Percentiles rank a stretch among this genome's conserved stretches.
These are phyloP conservation scores for Taenioides sp. DNA, from an alignment of 2,797 vertebrate genomes.

Conservation along the genomic window DNA sequence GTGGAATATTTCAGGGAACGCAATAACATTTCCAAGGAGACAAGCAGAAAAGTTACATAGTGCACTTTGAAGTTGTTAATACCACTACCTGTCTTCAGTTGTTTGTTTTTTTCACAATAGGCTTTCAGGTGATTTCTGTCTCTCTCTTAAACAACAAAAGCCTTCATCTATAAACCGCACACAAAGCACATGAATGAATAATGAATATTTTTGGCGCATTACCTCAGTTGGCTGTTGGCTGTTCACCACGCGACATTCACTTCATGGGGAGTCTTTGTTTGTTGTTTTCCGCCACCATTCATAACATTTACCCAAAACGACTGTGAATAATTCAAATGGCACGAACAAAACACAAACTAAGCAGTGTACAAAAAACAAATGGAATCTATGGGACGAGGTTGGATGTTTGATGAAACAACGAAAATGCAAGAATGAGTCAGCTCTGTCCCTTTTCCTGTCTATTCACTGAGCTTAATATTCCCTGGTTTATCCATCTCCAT, in stretches of 20 bases:
- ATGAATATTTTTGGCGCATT: neutral
- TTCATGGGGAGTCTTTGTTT: neutral
- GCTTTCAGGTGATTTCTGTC: neutral
- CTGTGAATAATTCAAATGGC: constrained; percentile 2
- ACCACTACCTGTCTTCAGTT: neutral
- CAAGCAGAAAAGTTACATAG: neutral
- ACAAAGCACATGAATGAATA: neutral
- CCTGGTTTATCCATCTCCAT: constrained; percentile 59
- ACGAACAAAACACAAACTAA: constrained; percentile 12
- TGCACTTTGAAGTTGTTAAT: neutral
- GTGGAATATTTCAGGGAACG: neutral
- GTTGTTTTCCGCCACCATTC: neutral
- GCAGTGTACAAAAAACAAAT: constrained; percentile 45
- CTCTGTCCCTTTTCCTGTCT: constrained; percentile 29
- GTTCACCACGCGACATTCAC: neutral
- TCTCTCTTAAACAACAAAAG: neutral
- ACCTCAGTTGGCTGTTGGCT: neutral
- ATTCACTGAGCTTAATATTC: constrained; percentile 68
- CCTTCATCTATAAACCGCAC: neutral
- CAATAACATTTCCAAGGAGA: neutral
- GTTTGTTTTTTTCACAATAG: neutral
- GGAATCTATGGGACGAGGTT: constrained; percentile 16
- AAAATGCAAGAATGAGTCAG: constrained; percentile 55
- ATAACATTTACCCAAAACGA: constrained; percentile 13
- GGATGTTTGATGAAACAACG: constrained; percentile 42